A percentile compares a stretch with the other conserved stretches of the same genome.
phyloP scores from a whole-genome alignment of 2,113 vertebrate genomes.

The Dasypus novemcinctus region DNA sequence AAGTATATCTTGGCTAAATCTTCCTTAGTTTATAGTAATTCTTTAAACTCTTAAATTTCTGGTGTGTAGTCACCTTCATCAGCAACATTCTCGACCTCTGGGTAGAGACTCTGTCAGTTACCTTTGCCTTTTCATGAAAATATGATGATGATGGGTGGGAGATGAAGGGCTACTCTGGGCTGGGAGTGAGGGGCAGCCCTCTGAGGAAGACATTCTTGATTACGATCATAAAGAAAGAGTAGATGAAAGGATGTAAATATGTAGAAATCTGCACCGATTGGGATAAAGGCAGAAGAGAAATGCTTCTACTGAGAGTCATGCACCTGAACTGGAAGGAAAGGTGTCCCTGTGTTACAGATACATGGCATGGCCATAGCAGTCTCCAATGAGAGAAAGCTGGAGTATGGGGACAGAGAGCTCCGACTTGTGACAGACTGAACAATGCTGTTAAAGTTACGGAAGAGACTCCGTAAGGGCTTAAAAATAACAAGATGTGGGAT shows the following conservation, averaged over 20 bases:
- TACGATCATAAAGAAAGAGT: background rate
- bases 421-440: background rate
- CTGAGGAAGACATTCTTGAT: background rate
- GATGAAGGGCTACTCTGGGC: background rate
- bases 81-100: background rate
- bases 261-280: background rate
- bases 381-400: background rate
- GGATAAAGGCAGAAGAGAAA: no score
- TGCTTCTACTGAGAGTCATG: no score
- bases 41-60: background rate
- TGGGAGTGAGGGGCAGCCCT: background rate
- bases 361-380: background rate
- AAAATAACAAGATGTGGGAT: no score
- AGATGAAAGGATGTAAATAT: no score
- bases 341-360: background rate
- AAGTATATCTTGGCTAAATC: background rate
- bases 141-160: background rate
- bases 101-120: background rate
- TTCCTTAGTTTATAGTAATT: background rate
- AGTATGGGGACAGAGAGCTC: background rate
- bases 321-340: background rate
- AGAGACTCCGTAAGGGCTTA: background rate
- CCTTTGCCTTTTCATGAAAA: background rate
- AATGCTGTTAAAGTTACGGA: background rate
- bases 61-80: background rate